phyloP scores from a whole-genome alignment of 2,888 invertebrate genomes.

The Ptychoptera albimana region DNA sequence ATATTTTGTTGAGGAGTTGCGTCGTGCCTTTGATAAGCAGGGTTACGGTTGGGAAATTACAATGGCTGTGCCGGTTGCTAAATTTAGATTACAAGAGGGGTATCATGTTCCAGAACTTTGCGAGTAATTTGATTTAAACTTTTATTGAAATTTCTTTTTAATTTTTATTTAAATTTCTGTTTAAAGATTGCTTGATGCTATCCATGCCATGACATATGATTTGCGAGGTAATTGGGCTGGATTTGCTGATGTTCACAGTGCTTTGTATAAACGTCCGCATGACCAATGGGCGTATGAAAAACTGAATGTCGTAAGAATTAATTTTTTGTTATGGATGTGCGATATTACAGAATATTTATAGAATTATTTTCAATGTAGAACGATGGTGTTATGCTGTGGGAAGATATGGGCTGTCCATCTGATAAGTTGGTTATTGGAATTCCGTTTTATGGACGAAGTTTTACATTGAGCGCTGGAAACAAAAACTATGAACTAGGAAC shows the following conservation, averaged over 20 bases:
- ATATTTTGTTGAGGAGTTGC: constrained; percentile 65
- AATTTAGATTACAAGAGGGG: constrained; percentile 73
- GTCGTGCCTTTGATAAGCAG: constrained; percentile 58
- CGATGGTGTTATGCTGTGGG: constrained; percentile 77
- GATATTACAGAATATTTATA: no score
- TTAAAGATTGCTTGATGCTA: constrained; percentile 54
- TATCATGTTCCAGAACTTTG: constrained; percentile 83
- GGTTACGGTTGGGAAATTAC: constrained; percentile 74
- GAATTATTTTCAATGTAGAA: constrained; percentile 36
- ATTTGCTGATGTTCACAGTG: constrained; percentile 79
- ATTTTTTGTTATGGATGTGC: not conserved
- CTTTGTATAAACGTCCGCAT: constrained; percentile 68
- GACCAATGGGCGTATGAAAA: constrained; percentile 83
- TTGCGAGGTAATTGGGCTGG: constrained; percentile 81
- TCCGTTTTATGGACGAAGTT: constrained; percentile 79
- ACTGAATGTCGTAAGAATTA: constrained; percentile 61
- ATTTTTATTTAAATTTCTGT: constrained; percentile 6
- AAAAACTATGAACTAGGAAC: constrained; percentile 72
- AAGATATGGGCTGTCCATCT: constrained; percentile 72
- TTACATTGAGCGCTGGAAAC: constrained; percentile 65
- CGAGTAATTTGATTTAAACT: constrained; percentile 41
- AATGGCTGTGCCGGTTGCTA: constrained; percentile 77
- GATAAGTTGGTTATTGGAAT: constrained; percentile 78
- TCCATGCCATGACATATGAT: constrained; percentile 79
- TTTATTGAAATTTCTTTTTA: not conserved